These are phyloP conservation scores for Drosophila incognita DNA, from an alignment of 2,888 invertebrate species.

Conservation along the genomic window DNA sequence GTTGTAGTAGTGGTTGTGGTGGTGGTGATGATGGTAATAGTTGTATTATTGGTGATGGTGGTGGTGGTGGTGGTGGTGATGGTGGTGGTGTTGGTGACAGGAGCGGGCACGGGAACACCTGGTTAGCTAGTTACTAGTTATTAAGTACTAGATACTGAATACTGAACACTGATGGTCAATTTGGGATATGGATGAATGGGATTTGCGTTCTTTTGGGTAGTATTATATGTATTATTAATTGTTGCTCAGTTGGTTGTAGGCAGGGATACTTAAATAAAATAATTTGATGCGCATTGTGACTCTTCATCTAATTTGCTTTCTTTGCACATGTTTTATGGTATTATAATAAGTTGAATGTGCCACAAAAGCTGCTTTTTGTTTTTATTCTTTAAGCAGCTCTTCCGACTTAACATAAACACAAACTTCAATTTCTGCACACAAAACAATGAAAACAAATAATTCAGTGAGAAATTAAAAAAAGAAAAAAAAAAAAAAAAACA, in stretches of 20 bases:
- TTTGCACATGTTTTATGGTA: not conserved
- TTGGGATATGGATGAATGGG: not conserved
- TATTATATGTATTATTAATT: conserved; percentile 60
- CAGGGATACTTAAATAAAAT: conserved; percentile 39
- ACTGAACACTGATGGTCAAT: not conserved
- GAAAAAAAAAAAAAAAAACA: conserved; percentile 10
- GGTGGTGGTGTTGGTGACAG: conserved; percentile 17
- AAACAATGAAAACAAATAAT: conserved; percentile 24
- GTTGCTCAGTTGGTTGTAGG: conserved; percentile 35
- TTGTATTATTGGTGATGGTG: conserved; percentile 23
- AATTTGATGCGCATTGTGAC: conserved; percentile 24
- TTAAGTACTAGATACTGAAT: not conserved
- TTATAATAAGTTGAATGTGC: conserved; percentile 8
- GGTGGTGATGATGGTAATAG: not conserved
- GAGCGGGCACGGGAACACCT: conserved; percentile 41
- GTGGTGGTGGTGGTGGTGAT: not conserved
- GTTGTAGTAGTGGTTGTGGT: conserved; percentile 15
- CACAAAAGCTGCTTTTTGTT: not conserved
- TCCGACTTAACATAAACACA: conserved; percentile 25
- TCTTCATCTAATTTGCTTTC: not conserved
- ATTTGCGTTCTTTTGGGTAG: conserved; percentile 12
- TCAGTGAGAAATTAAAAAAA: not conserved
- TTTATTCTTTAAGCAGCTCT: not conserved
- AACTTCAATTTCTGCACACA: conserved; percentile 25
- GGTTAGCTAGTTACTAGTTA: conserved; percentile 10